phyloP scores from a whole-genome alignment of 1,140 invertebrate genomes.

The Platorchestia sp. region DNA sequence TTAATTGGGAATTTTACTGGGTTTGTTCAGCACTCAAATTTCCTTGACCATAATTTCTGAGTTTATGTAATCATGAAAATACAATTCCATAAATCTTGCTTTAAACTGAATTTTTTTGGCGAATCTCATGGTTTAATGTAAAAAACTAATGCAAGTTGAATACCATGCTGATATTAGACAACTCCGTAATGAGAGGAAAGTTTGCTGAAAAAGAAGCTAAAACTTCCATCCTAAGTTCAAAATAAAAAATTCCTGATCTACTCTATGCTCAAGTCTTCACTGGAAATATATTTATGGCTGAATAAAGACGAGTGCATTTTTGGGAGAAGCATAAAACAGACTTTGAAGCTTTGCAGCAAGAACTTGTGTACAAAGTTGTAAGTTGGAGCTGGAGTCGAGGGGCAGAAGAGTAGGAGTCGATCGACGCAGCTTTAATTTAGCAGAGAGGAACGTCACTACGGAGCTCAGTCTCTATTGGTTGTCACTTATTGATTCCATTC shows the following conservation, averaged over 20 bases:
- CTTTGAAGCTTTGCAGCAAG: neutral
- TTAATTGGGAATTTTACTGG: neutral
- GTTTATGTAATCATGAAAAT: too few relatives aligned
- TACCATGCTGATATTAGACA: too few relatives aligned
- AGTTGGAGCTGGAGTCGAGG: neutral
- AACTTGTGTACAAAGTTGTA: neutral
- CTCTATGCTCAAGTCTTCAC: neutral
- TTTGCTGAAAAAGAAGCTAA: neutral
- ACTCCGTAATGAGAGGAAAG: neutral
- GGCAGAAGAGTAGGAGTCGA: neutral
- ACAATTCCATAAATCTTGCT: too few relatives aligned
- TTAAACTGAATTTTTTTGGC: too few relatives aligned
- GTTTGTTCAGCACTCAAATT: neutral
- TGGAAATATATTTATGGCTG: neutral
- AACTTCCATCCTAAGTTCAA: neutral
- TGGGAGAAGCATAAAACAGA: neutral
- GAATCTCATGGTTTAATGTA: too few relatives aligned
- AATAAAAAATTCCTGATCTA: neutral
- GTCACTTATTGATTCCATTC: conserved; percentile 43
- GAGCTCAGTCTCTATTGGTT: conserved; percentile 33
- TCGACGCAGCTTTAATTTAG: conserved; percentile 30
- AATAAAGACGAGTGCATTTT: neutral
- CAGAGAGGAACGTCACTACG: neutral
- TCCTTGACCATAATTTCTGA: too few relatives aligned
- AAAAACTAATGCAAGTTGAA: too few relatives aligned